Evolutionary conservation across 2,113 vertebrate genomes (phyloP).

Genomic region (Grus americana): DNA sequence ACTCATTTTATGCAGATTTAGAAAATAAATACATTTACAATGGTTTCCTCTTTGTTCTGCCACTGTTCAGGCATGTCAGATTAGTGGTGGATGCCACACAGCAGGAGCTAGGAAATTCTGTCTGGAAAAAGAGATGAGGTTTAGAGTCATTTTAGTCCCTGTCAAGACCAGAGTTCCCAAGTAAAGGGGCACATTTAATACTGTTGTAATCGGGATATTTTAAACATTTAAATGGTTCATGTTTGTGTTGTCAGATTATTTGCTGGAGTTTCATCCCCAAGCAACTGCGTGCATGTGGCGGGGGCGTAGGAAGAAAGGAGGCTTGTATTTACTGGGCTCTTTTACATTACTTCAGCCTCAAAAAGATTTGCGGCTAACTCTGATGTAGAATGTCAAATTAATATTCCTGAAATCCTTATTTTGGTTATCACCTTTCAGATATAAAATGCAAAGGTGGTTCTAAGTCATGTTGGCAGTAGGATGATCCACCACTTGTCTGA

Average conservation of each 20-base stretch:
- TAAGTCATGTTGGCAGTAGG: neutral
- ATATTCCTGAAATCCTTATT: neutral
- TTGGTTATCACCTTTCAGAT: neutral
- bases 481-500: neutral
- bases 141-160: conserved; percentile 65
- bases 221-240: conserved; percentile 40
- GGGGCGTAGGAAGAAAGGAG: neutral
- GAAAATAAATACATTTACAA: conserved; percentile 70
- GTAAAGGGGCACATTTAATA: conserved; percentile 69
- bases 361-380: neutral
- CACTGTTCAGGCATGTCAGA: conserved; percentile 64
- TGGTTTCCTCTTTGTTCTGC: conserved; percentile 62
- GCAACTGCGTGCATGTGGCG: neutral
- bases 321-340: neutral
- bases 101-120: conserved; percentile 60
- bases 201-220: conserved; percentile 72
- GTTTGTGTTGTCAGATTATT: conserved; percentile 67
- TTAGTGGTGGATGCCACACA: conserved; percentile 67
- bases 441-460: neutral
- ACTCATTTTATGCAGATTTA: conserved; percentile 69
- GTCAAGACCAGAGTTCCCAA: conserved; percentile 58
- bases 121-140: conserved; percentile 58
- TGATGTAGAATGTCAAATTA: neutral
- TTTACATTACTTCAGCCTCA: neutral
- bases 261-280: conserved; percentile 21